Conservation (phyloP, 2,888 invertebrate genomes). For the Tupiocoris notatus region DNA sequence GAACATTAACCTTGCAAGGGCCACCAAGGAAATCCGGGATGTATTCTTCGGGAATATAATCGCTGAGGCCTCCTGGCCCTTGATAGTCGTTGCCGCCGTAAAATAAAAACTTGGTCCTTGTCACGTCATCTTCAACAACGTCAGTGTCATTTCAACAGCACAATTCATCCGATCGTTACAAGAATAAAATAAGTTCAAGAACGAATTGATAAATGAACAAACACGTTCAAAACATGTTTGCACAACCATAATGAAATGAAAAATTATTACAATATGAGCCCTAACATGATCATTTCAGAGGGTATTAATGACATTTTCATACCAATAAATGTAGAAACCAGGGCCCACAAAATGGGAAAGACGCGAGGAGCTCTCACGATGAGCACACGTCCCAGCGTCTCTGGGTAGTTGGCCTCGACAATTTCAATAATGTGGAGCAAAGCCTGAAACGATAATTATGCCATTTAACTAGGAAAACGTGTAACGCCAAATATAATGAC, state of each 20-base stretch:
- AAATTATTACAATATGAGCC: too few relatives aligned
- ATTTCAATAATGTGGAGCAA: conserved; percentile 72
- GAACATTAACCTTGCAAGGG: conserved; percentile 67
- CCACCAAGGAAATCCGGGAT: conserved; percentile 94
- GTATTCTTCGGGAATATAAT: conserved; percentile 79
- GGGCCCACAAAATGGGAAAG: conserved; percentile 93
- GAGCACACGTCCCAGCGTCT: conserved; percentile 87
- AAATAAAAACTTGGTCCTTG: conserved; percentile 86
- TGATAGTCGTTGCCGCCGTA: conserved; percentile 87
- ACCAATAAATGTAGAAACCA: conserved; percentile 92
- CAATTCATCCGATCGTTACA: too few relatives aligned
- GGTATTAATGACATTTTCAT: too few relatives aligned
- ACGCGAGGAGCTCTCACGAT: conserved; percentile 90
- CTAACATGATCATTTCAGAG: too few relatives aligned
- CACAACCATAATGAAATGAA: too few relatives aligned
- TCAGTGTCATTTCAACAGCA: too few relatives aligned
- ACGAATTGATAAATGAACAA: too few relatives aligned
- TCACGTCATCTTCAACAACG: conserved; percentile 89
- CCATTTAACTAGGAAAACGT: neutral
- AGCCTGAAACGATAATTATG: conserved; percentile 54
- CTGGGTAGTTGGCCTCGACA: conserved; percentile 91
- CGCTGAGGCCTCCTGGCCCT: conserved; percentile 74
- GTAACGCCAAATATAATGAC: neutral
- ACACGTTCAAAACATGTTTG: too few relatives aligned
- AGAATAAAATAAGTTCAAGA: too few relatives aligned